Percentiles rank a stretch among this genome's conserved stretches.
Evolutionary conservation across 1,140 invertebrate genomes (phyloP).

Genomic region (Zelostemma sp.): DNA sequence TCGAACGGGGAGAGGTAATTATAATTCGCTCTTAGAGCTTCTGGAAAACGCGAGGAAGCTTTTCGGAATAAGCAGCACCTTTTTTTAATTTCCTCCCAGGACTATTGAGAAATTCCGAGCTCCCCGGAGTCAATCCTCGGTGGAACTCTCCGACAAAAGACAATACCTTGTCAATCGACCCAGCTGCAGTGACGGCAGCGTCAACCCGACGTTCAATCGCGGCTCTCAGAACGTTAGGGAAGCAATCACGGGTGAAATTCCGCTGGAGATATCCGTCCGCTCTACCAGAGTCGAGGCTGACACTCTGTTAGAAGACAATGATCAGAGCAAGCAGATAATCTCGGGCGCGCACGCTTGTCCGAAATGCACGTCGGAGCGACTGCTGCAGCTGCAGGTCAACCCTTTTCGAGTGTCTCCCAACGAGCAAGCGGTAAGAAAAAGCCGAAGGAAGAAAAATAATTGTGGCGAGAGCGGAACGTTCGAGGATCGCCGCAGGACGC

Average conservation of each 20-base stretch:
- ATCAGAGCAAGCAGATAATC: too few relatives aligned
- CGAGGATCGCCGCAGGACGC: slow-evolving; percentile 18
- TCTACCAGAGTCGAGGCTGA: too few relatives aligned
- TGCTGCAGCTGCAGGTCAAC: slow-evolving; percentile 47
- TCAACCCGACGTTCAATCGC: neutral
- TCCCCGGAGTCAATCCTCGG: neutral
- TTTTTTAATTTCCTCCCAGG: neutral
- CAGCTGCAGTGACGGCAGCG: neutral
- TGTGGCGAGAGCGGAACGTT: slow-evolving; percentile 32
- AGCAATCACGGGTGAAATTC: neutral
- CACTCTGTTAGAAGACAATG: too few relatives aligned
- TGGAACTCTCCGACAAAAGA: neutral
- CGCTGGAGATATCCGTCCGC: too few relatives aligned
- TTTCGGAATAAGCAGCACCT: too few relatives aligned
- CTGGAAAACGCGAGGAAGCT: too few relatives aligned
- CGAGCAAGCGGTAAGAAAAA: neutral
- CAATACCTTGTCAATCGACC: slow-evolving; percentile 2
- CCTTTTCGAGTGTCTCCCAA: slow-evolving; percentile 41
- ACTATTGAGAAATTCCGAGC: neutral
- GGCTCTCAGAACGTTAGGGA: neutral
- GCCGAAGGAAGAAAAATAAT: slow-evolving; percentile 18
- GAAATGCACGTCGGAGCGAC: slow-evolving; percentile 52
- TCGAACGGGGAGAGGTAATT: neutral
- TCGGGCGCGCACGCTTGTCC: slow-evolving; percentile 44
- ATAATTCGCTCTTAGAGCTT: too few relatives aligned